phyloP scores from a whole-genome alignment of 2,797 vertebrate species.

The Cynodonichthys magdalenae region DNA sequence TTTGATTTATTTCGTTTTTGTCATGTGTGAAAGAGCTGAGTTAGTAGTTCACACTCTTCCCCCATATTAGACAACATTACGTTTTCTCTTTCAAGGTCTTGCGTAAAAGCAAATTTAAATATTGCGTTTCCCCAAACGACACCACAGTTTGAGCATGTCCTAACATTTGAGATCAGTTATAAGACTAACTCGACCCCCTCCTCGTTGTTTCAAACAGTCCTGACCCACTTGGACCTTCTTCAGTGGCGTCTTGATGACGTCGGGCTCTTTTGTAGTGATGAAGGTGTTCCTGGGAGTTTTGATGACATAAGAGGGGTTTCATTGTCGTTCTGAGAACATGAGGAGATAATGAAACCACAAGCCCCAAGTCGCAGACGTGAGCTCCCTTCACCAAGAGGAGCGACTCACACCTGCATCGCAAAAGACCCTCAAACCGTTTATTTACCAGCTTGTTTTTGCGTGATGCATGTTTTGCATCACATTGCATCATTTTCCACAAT shows the following conservation, averaged over 20 bases:
- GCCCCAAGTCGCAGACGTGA: neutral
- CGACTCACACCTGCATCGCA: neutral
- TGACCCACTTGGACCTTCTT: neutral
- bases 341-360: neutral
- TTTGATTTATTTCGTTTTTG: neutral
- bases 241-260: neutral
- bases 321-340: neutral
- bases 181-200: neutral
- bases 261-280: neutral
- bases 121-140: constrained; percentile 5
- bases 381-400: neutral
- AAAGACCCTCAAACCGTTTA: neutral
- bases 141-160: constrained; percentile 4
- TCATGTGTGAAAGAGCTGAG: constrained; percentile 4
- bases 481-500: neutral
- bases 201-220: neutral
- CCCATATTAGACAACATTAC: neutral
- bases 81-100: constrained; percentile 4
- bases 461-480: neutral
- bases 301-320: neutral
- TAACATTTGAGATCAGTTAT: neutral
- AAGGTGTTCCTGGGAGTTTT: neutral
- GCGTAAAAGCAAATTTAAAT: neutral
- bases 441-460: neutral
- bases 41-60: neutral